These are phyloP conservation scores for Struthio camelus DNA, from an alignment of 2,113 vertebrate genomes.

Conservation along the genomic window DNA sequence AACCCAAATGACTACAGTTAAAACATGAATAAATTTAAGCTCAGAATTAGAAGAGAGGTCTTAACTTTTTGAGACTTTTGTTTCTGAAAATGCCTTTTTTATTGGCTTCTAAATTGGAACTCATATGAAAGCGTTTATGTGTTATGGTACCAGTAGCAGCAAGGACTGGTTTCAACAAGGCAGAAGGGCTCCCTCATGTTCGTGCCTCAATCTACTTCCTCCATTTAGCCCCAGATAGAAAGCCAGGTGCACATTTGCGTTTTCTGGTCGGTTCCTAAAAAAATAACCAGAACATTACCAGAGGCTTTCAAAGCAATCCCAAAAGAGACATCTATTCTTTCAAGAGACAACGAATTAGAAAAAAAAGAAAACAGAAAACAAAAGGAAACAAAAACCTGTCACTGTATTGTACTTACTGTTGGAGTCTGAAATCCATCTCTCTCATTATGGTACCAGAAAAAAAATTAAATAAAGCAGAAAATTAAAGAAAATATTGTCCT, in stretches of 20 bases:
- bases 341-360: not conserved
- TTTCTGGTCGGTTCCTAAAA: not conserved
- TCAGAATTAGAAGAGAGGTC: rapidly evolving
- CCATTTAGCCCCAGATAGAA: not conserved
- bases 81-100: rapidly evolving
- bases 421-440: not conserved
- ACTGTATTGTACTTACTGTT: not conserved
- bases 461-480: not conserved
- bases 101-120: not conserved
- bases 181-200: not conserved
- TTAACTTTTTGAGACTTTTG: not conserved
- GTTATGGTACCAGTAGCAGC: not conserved
- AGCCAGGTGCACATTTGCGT: not conserved
- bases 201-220: not conserved
- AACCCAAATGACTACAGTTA: not conserved
- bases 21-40: too few relatives aligned
- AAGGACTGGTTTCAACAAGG: not conserved
- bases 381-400: not conserved
- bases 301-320: not conserved
- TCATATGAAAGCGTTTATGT: not conserved
- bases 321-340: not conserved
- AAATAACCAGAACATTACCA: not conserved
- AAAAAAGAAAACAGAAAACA: rapidly evolving
- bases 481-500: not conserved
- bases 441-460: not conserved